Percentiles rank a stretch among this genome's conserved stretches.
Evolutionary conservation across 1,140 invertebrate genomes (phyloP).

Genomic region (Polyergus mexicanus): DNA sequence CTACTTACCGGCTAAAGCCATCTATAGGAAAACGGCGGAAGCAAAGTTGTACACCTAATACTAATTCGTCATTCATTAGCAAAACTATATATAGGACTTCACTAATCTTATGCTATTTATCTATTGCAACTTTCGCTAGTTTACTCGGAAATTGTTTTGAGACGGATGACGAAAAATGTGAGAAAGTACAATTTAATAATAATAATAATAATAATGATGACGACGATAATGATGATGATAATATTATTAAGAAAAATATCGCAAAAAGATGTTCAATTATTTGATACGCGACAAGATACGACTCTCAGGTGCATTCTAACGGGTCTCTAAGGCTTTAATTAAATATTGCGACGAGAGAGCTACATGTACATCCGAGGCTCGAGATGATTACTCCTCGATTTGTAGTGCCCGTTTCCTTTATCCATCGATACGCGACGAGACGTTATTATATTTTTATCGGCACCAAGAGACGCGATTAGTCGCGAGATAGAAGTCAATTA

Average conservation of each 20-base stretch:
- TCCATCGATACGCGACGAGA: background rate
- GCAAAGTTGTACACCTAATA: too few relatives aligned
- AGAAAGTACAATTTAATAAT: constrained; percentile 25
- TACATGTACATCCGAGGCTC: background rate
- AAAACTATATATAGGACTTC: constrained; percentile 12
- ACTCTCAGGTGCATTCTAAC: constrained; percentile 1
- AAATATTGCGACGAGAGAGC: background rate
- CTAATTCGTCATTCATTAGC: background rate
- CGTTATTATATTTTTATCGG: constrained; percentile 12
- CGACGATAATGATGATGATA: background rate
- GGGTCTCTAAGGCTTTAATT: background rate
- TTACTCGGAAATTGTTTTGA: background rate
- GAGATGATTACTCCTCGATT: background rate
- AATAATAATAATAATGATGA: constrained; percentile 4
- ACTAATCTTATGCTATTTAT: background rate
- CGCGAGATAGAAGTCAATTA: constrained; percentile 64
- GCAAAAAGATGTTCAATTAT: background rate
- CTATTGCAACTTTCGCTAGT: background rate
- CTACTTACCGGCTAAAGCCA: too few relatives aligned
- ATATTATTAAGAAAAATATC: background rate
- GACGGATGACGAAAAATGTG: background rate
- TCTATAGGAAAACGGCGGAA: too few relatives aligned
- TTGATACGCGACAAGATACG: background rate
- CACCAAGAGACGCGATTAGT: constrained; percentile 10
- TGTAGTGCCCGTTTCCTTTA: background rate